Evolutionary conservation across 2,888 invertebrate species (phyloP), one percentile per base, ranked within the genome.

Genomic region (Luperina testacea): DNA sequence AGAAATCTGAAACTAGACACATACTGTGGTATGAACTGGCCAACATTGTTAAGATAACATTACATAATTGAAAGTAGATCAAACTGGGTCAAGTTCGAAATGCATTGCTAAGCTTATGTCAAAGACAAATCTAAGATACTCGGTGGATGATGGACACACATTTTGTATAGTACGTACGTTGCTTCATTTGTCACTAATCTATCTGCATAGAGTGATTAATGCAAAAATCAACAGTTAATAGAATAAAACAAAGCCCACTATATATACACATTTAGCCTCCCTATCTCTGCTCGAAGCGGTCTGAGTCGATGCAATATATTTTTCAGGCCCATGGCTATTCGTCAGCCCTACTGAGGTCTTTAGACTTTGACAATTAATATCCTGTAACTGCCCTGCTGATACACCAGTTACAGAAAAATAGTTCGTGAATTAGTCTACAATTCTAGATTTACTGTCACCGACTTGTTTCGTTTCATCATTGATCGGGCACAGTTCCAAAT

Each of bases 401-500:
- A 63, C 5, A 71, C 51, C 61, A 72, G 45, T 80, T 20, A 20
- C n/a, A n/a, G 48, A 67, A 27, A 38, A 32, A 13, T 3, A 1
- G 6, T 78, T 51, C 15, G 24, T 15, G 17, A 32, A 42, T 61
- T 69, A 9, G 38, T 51, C 3, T 32, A 15, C 17, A 57, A 42
- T 63, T 57, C 20, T 72, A 27, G 45, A 64, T 27, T 81, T 8
- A 48, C 63, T 32, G 15, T 51, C 57, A 45, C 24, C 24, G 20
- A n/a, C 57, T 57, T 27, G 15, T 61, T 38, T 77, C 38, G 27
- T n/a, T 63, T 57, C 48, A 38, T 77, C 68, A 48, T 27, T 45
- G 17, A 73, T 85, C 59, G 70, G 83, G 83, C 83, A 82, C 20
- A 45, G 73, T 82, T 82, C 83, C 86, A 83, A 85, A 77, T 82